Evolutionary conservation across 35 echinoderm and acorn worm genomes (phyloP), one percentile per base, ranked within the genome.

Genomic region (Heliocidaris tuberculata): DNA sequence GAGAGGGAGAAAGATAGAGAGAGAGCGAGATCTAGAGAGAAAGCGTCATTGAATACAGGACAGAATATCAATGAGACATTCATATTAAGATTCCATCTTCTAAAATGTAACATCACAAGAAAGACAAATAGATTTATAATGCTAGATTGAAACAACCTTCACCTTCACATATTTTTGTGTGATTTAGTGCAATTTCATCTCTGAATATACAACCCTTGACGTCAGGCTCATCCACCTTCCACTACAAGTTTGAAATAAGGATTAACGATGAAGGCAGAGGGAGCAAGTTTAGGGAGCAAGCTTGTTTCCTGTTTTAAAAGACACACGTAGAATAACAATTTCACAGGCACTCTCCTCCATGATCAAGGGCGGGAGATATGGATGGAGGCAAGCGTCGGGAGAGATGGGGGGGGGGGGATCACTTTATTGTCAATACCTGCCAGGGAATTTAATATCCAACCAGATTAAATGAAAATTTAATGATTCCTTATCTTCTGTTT

Each of bases 401-500:
- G 27, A 78, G 65, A 78, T 6, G 7, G 0, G 27, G 65, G 65
- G 65, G 2, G 27, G 65, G n/a, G n/a, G n/a, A n/a, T n/a, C 65
- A 78, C 65, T 78, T 78, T 78, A 78, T 78, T 78, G 65, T 78
- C 65, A 78, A 78, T 78, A 78, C 65, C 65, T 4, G 27, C 65
- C 65, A n/a, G 65, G 65, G 6, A 5, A 78, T 78, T 78, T 19
- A 78, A 78, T 78, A 78, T 78, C 65, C 65, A 78, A 78, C 65
- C 27, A 78, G 65, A 78, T 78, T 78, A 7, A 78, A 78, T 78
- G 65, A 78, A 78, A 27, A 78, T 78, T 78, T 78, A 24, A 78
- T 78, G 65, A 78, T 78, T 78, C 65, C 21, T 78, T 78, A 78
- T 78, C 65, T 78, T 78, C 65, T 78, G 21, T 78, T 78, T 78